phyloP scores from a whole-genome alignment of 2,113 vertebrate genomes.

The Misgurnus mizolepis region DNA sequence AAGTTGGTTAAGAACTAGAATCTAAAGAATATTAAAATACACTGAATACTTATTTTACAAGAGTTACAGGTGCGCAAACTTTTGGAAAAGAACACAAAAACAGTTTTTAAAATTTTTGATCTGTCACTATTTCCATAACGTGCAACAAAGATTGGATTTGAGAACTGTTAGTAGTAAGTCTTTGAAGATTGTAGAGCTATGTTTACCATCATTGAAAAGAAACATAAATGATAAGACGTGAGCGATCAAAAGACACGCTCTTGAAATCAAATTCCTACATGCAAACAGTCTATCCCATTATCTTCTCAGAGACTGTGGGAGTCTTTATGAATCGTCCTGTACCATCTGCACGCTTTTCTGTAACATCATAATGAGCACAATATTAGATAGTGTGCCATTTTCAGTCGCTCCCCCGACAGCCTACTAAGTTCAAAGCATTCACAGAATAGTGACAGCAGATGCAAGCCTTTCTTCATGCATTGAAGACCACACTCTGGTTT shows the following conservation, averaged over 20 bases:
- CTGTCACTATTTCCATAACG: too few species aligned
- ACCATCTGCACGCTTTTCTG: slow-evolving; percentile 2
- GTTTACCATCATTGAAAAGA: slow-evolving; percentile 1
- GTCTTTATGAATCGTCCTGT: slow-evolving; percentile 9
- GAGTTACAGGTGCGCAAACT: too few species aligned
- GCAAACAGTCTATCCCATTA: background rate
- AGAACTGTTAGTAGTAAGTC: background rate
- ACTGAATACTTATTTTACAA: too few species aligned
- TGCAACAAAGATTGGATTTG: too few species aligned
- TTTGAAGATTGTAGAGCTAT: slow-evolving; percentile 6
- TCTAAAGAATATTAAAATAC: too few species aligned
- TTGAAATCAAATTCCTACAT: background rate
- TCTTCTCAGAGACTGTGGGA: background rate
- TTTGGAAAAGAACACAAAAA: too few species aligned
- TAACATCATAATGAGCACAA: slow-evolving; percentile 13
- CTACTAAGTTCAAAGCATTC: slow-evolving; percentile 36
- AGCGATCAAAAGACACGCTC: background rate
- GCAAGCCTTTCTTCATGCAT: slow-evolving; percentile 14
- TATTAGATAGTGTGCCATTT: background rate
- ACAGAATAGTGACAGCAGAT: slow-evolving; percentile 17
- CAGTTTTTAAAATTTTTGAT: too few species aligned
- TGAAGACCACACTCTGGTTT: slow-evolving; percentile 39
- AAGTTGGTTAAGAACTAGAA: too few species aligned
- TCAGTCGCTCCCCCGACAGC: background rate
- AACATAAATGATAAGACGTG: background rate